A percentile compares a stretch with the other conserved stretches of the same genome.
Conservation (phyloP, 2,888 invertebrate genomes). For the Rapana venosa region DNA sequence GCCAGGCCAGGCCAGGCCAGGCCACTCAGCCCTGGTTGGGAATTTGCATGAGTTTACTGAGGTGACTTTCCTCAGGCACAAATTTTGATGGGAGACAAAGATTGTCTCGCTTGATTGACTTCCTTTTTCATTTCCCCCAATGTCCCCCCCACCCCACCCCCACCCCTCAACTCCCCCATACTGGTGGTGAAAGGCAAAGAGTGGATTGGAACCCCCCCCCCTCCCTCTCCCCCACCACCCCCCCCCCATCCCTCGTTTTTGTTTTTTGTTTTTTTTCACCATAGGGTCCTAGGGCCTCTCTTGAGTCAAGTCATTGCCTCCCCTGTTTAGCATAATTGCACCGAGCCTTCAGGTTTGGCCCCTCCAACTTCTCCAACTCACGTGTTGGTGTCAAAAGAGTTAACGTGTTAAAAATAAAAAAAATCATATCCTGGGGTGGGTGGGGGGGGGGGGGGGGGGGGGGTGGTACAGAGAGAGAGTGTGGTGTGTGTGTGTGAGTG, state of each 20-base stretch:
- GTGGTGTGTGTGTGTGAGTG: too few relatives aligned
- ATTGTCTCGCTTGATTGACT: conserved; percentile 27
- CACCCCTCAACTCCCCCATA: too few relatives aligned
- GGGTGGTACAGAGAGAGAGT: too few relatives aligned
- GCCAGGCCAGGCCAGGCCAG: too few relatives aligned
- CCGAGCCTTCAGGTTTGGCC: neutral
- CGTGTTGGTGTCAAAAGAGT: conserved; percentile 5
- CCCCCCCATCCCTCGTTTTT: too few relatives aligned
- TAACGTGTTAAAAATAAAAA: too few relatives aligned
- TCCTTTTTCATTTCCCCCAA: conserved; percentile 14
- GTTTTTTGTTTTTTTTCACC: too few relatives aligned
- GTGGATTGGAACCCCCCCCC: neutral
- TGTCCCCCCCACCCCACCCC: neutral
- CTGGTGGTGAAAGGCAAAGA: neutral
- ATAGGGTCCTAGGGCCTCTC: too few relatives aligned
- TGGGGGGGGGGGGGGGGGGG: too few relatives aligned
- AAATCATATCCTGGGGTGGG: too few relatives aligned
- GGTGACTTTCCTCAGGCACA: neutral
- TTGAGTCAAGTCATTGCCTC: neutral
- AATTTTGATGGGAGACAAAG: conserved; percentile 13
- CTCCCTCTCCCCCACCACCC: neutral
- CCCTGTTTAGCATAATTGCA: neutral
- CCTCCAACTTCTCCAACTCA: neutral
- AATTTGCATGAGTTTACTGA: conserved; percentile 5
- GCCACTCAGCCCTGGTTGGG: neutral